Conservation (phyloP, 1,140 invertebrate genomes). For the Oppia nitens region DNA sequence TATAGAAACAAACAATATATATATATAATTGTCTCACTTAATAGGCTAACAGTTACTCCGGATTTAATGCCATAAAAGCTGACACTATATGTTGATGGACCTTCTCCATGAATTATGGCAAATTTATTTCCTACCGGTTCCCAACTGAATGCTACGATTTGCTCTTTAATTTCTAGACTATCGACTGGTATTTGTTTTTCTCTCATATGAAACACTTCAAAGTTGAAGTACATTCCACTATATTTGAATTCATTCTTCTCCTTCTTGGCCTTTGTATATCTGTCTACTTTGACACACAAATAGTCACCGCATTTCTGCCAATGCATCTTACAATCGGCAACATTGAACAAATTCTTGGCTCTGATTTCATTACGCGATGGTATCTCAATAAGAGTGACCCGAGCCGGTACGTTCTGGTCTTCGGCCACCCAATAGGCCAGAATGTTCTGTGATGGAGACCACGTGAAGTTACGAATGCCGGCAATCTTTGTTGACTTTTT, state of each 20-base stretch:
- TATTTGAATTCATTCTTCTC: slow-evolving; percentile 72
- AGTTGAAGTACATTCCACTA: slow-evolving; percentile 91
- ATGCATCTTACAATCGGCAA: slow-evolving; percentile 93
- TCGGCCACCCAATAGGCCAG: slow-evolving; percentile 98
- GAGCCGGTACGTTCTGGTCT: slow-evolving; percentile 56
- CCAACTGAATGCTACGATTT: slow-evolving; percentile 91
- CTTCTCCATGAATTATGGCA: slow-evolving; percentile 86
- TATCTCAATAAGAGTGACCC: slow-evolving; percentile 34
- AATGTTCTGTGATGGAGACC: slow-evolving; percentile 92
- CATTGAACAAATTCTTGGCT: slow-evolving; percentile 92
- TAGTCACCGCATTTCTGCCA: slow-evolving; percentile 98
- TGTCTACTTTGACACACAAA: slow-evolving; percentile 92
- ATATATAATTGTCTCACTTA: slow-evolving; percentile 41
- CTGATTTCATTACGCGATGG: slow-evolving; percentile 67
- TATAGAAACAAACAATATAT: background rate
- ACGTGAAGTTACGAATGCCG: slow-evolving; percentile 83
- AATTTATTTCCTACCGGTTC: slow-evolving; percentile 92
- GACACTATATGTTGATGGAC: slow-evolving; percentile 58
- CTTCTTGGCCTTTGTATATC: slow-evolving; percentile 86
- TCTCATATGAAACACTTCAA: slow-evolving; percentile 96
- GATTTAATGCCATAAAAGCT: slow-evolving; percentile 82
- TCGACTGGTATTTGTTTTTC: slow-evolving; percentile 97
- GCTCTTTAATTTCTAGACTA: slow-evolving; percentile 68
- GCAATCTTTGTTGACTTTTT: slow-evolving; percentile 86
- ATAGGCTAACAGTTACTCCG: slow-evolving; percentile 62